Evolutionary conservation across 2,797 vertebrate species (phyloP), one percentile per base, ranked within the genome.

Genomic region (Mormyrops boulengeri): DNA sequence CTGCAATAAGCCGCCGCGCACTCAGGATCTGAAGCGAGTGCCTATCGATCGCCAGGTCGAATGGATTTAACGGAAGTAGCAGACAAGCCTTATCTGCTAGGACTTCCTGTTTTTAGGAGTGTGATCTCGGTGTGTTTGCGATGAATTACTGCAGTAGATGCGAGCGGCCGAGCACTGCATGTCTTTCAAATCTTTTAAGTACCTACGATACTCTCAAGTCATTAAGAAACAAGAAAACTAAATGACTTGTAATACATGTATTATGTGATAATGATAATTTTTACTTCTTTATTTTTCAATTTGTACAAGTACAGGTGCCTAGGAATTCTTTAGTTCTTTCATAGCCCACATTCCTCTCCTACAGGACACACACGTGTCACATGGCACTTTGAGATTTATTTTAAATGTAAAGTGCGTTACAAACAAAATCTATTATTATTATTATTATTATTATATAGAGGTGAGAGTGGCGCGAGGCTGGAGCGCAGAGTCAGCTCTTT

Each of bases 41-140:
- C 91, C 82, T 91, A 93, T 93, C 91, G 92, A 94, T 95, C 92
- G 90, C 55, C 87, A 85, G 91, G 90, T 93, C 92, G 92, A 90
- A 92, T 90, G 88, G 91, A 85, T 91, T 93, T 90, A 92, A 89
- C 91, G 89, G 90, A 91, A 92, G 91, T 93, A 84, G 85, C 91
- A 88, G 91, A 55, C 87, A 90, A 77, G 77, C 88, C 55, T 44
- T 30, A 26, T 34, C 38, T 77, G 55, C 73, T 88, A 49, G 89
- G 89, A 50, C 47, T 73, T 90, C 38, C 7, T 92, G 88, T 90
- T 89, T 50, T 90, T 62, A 0, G 34, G 80, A 19, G 41, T 0
- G 88, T 88, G 17, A 90, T 85, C 87, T 38, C 14, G 52, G 89
- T 86, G 80, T 90, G 88, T 50, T 22, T 26, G 89, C 88, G 62